Evolutionary conservation across 2,113 vertebrate genomes (phyloP), one percentile per base, ranked within the genome.

Genomic region (Xiphophorus hellerii): DNA sequence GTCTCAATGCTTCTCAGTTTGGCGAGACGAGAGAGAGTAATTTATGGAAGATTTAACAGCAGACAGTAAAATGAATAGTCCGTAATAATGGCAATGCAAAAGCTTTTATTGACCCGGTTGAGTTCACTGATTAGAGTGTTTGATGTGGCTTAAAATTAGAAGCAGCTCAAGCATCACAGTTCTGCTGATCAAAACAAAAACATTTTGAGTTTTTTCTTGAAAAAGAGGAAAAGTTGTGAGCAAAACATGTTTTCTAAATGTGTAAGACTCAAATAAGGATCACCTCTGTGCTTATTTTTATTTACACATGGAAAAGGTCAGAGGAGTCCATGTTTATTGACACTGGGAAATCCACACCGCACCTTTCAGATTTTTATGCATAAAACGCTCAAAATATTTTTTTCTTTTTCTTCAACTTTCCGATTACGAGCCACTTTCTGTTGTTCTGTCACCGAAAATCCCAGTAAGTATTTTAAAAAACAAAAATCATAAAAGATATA

Each of bases 81-180:
- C 35, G 62, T 69, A 83, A 77, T 72, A 62, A 86, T 13, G 78
- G 70, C 37, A 25, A 77, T 58, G 69, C 64, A 74, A 77, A 66
- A 29, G 73, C 65, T 61, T 70, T 89, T 77, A 71, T 81, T 66
- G 72, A 68, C 78, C 82, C 27, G 20, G 28, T 76, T 84, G 78
- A 27, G 3, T 65, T 75, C 27, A 66, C 12, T 77, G 64, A 70
- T 74, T 13, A n/a, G 67, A 65, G 29, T 73, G 83, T 84, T 83
- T 81, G 79, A 87, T 77, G 81, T 83, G 30, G 74, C 84, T 79
- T 86, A 80, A 86, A 84, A 83, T 87, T 66, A 83, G 48, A 1
- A 5, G 74, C 0, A 73, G 80, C 29, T 44, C 61, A 7, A 37
- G 58, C 54, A 30, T 69, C n/a, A 66, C 3, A 48, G 20, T 37